Evolutionary conservation across 2,888 invertebrate genomes (phyloP).

Genomic region (Phymatocera aterrima): DNA sequence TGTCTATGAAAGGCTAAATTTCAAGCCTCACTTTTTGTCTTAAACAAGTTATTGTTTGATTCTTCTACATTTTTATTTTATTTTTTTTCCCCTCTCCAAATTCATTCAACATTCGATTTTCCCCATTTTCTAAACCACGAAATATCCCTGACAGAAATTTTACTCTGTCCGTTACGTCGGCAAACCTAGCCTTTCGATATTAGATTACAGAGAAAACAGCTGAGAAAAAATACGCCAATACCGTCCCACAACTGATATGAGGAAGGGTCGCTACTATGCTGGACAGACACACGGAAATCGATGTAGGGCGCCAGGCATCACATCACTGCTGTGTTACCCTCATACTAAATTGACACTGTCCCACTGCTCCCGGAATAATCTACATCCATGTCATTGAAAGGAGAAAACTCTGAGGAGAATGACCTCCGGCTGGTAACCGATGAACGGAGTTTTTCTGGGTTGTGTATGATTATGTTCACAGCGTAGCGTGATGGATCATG

Average conservation of each 20-base stretch:
- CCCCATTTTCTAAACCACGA: background rate
- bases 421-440: constrained; percentile 6
- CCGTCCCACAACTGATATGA: background rate
- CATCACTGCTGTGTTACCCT: too few species aligned
- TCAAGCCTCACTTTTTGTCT: background rate
- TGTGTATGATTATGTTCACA: too few species aligned
- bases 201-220: background rate
- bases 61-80: background rate
- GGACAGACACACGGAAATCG: background rate
- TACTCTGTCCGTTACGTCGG: too few species aligned
- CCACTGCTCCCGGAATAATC: constrained; percentile 7
- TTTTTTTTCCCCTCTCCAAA: background rate
- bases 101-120: background rate
- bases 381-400: constrained; percentile 10
- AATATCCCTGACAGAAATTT: too few species aligned
- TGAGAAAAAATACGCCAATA: background rate
- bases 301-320: background rate
- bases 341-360: constrained; percentile 1
- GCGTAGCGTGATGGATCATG: too few species aligned
- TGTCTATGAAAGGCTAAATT: background rate
- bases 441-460: constrained; percentile 14
- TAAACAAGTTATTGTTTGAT: background rate
- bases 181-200: background rate
- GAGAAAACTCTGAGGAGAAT: background rate
- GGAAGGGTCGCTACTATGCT: background rate